Percentiles rank a stretch among this genome's conserved stretches.
These are phyloP conservation scores for Mesembrinibis cayennensis DNA, from an alignment of 2,113 vertebrate species.

Conservation along the genomic window DNA sequence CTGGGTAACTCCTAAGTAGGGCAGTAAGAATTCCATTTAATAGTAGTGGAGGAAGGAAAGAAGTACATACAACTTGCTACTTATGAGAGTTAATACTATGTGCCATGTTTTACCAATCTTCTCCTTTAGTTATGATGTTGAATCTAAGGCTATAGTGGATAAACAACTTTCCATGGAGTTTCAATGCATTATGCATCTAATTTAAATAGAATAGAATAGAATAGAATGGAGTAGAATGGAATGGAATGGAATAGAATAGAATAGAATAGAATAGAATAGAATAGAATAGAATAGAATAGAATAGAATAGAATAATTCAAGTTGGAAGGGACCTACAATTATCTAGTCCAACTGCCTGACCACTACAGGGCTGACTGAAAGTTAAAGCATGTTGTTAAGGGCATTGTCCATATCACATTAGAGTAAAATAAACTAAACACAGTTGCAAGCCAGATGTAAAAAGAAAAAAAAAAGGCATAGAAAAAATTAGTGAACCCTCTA, in stretches of 20 bases:
- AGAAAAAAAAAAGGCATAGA: background rate
- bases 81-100: background rate
- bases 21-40: background rate
- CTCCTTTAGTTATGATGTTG: background rate
- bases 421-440: background rate
- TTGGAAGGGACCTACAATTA: background rate
- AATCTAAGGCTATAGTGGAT: background rate
- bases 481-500: fast-evolving
- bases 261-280: too few species aligned
- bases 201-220: background rate
- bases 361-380: background rate
- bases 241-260: too few species aligned
- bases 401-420: background rate
- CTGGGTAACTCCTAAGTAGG: background rate
- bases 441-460: background rate
- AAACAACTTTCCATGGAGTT: background rate
- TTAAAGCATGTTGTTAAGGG: background rate
- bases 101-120: background rate
- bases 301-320: background rate
- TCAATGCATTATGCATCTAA: background rate
- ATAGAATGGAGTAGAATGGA: too few species aligned
- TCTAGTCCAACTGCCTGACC: background rate
- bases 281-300: background rate
- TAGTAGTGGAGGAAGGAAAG: background rate
- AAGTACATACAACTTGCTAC: background rate